These are phyloP conservation scores for Drosophila nigritarsus DNA, from an alignment of 2,888 invertebrate species.

Conservation along the genomic window DNA sequence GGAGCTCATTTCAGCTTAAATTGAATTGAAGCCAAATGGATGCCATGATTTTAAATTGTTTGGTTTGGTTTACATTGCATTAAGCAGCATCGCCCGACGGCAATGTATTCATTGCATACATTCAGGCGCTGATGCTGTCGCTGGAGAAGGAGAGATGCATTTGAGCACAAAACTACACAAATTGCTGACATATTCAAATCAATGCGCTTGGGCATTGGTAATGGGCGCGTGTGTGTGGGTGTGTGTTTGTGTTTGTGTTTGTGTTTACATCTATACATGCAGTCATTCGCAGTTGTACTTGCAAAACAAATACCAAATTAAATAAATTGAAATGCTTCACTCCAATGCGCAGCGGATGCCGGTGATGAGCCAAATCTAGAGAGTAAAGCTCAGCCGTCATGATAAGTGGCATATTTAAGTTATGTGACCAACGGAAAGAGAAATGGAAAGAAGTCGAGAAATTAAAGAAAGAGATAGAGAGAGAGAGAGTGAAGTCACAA, in stretches of 20 bases:
- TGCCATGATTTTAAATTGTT: slow-evolving; percentile 79
- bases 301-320: slow-evolving; percentile 73
- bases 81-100: slow-evolving; percentile 57
- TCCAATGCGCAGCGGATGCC: slow-evolving; percentile 1
- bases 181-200: slow-evolving; percentile 82
- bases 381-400: not conserved
- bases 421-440: slow-evolving; percentile 16
- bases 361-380: slow-evolving; percentile 32
- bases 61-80: slow-evolving; percentile 82
- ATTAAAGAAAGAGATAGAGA: not conserved
- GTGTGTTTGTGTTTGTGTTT: slow-evolving; percentile 13
- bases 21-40: slow-evolving; percentile 81
- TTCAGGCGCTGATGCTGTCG: slow-evolving; percentile 24
- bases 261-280: slow-evolving; percentile 47
- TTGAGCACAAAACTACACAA: slow-evolving; percentile 79
- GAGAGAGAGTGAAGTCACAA: not conserved
- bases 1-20: slow-evolving; percentile 75
- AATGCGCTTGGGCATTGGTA: slow-evolving; percentile 66
- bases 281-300: slow-evolving; percentile 47
- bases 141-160: slow-evolving; percentile 36
- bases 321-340: slow-evolving; percentile 67
- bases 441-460: not conserved
- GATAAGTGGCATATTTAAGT: slow-evolving; percentile 48
- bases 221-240: slow-evolving; percentile 30
- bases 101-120: slow-evolving; percentile 41